These are phyloP conservation scores for Helobdella robusta DNA, from an alignment of 2,888 invertebrate genomes.

Conservation along the genomic window DNA sequence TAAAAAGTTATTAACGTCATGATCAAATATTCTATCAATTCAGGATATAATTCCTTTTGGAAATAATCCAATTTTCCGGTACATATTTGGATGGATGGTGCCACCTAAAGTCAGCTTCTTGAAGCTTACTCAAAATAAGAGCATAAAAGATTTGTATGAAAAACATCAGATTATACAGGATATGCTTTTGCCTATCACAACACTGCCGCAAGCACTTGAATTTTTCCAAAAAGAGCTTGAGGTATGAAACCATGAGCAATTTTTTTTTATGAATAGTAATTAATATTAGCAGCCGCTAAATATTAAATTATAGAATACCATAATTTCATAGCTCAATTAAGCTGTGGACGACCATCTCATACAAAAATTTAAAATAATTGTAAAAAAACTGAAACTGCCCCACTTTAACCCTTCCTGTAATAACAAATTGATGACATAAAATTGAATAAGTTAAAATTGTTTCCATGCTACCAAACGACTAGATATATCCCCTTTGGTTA, in stretches of 20 bases:
- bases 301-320: too few species aligned
- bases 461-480: too few species aligned
- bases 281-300: neutral
- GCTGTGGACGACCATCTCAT: too few species aligned
- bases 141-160: conserved; percentile 64
- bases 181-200: conserved; percentile 65
- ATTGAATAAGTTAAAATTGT: too few species aligned
- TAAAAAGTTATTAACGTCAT: too few species aligned
- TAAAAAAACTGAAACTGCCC: neutral
- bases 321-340: too few species aligned
- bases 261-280: neutral
- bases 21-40: too few species aligned
- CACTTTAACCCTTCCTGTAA: too few species aligned
- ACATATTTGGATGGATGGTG: conserved; percentile 68
- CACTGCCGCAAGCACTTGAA: conserved; percentile 57
- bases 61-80: conserved; percentile 64
- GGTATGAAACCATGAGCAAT: conserved; percentile 49
- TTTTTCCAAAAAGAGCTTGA: conserved; percentile 61
- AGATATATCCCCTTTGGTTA: conserved; percentile 74
- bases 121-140: conserved; percentile 66
- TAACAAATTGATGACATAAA: too few species aligned
- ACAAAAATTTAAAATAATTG: neutral
- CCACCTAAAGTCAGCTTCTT: conserved; percentile 72
- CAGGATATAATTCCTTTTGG: conserved; percentile 76
- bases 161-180: conserved; percentile 69